A percentile compares a stretch with the other conserved stretches of the same genome.
Evolutionary conservation across 2,888 invertebrate species (phyloP).

Genomic region (Eledona agricola): DNA sequence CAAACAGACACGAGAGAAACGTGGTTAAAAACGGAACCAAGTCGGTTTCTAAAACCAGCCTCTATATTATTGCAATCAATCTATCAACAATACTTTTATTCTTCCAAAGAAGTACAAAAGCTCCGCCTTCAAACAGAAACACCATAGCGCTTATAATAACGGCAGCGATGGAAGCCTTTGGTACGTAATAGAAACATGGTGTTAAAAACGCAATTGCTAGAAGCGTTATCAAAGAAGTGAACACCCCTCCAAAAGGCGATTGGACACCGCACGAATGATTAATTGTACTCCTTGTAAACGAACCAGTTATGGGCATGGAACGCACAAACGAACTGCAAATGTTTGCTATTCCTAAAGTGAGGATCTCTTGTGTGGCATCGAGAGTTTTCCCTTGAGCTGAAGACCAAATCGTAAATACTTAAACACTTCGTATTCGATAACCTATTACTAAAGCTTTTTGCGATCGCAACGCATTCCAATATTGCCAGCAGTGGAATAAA

Average conservation of each 20-base stretch:
- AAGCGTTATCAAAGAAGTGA: slow-evolving; percentile 68
- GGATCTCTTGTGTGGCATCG: background rate
- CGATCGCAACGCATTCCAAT: slow-evolving; percentile 82
- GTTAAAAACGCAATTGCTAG: slow-evolving; percentile 86
- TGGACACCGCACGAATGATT: background rate
- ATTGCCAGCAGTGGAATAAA: slow-evolving; percentile 79
- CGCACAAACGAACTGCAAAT: background rate
- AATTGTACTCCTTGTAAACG: slow-evolving; percentile 72
- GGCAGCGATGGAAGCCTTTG: slow-evolving; percentile 84
- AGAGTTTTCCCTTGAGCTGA: slow-evolving; percentile 31
- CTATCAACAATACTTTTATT: slow-evolving; percentile 77
- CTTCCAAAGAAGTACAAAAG: slow-evolving; percentile 87
- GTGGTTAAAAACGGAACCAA: slow-evolving; percentile 84
- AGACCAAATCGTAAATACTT: no score
- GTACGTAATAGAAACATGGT: slow-evolving; percentile 86
- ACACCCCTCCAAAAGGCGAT: background rate
- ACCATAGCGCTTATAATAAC: slow-evolving; percentile 92
- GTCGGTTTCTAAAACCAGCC: slow-evolving; percentile 80
- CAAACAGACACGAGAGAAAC: slow-evolving; percentile 82
- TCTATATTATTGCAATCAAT: no score
- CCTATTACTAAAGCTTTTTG: slow-evolving; percentile 84
- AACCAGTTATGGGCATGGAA: slow-evolving; percentile 52
- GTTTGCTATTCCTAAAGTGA: background rate
- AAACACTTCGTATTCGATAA: no score
- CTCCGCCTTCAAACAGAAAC: slow-evolving; percentile 89